Evolutionary conservation across 2,113 vertebrate genomes (phyloP).

Genomic region (Tauraco erythrolophus): DNA sequence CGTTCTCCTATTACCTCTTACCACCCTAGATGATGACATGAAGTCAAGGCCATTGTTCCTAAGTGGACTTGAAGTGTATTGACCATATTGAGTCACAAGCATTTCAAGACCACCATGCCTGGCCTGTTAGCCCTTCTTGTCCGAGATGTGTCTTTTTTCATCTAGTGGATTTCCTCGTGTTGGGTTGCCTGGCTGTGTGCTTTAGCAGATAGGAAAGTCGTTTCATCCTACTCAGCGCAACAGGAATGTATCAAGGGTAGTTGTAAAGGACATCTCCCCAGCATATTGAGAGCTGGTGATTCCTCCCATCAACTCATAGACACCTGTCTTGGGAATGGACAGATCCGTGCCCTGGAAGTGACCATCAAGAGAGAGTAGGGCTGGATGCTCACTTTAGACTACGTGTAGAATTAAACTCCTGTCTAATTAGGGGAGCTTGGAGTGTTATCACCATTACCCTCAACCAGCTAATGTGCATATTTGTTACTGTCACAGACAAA

Average conservation of each 20-base stretch:
- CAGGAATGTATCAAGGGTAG: not conserved
- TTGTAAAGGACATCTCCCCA: not conserved
- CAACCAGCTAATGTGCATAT: not conserved
- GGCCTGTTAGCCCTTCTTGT: not conserved
- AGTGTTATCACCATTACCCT: not conserved
- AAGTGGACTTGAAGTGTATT: slow-evolving; percentile 30
- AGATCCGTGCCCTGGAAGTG: not conserved
- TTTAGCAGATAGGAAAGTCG: not conserved
- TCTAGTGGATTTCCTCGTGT: not conserved
- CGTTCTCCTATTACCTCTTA: not conserved
- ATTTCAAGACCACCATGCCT: not conserved
- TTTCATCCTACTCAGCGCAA: not conserved
- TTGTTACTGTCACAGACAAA: not conserved
- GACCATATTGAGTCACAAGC: not conserved
- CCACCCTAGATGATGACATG: not conserved
- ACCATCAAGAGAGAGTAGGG: not conserved
- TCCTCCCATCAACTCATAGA: not conserved
- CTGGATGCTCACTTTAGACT: not conserved
- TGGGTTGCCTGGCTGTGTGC: not conserved
- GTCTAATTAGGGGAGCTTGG: not conserved
- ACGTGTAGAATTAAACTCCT: not conserved
- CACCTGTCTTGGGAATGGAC: not conserved
- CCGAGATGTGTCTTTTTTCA: not conserved
- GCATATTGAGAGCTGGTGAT: not conserved
- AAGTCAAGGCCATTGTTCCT: not conserved